A percentile compares a stretch with the other conserved stretches of the same genome.
These are phyloP conservation scores for Mimas tiliae DNA, from an alignment of 2,888 invertebrate species.

Conservation along the genomic window DNA sequence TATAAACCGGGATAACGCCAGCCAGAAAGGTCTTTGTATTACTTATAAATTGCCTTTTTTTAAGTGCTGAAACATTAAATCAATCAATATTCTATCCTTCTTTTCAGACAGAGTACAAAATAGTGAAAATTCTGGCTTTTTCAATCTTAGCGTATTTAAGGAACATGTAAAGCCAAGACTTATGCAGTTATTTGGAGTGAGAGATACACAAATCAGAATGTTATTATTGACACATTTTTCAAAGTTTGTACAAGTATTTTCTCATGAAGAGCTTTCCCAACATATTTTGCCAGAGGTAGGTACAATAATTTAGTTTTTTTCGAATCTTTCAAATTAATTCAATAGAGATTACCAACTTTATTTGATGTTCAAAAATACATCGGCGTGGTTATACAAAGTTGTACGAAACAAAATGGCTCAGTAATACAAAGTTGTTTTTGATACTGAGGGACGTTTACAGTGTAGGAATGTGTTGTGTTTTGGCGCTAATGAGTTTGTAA, in stretches of 20 bases:
- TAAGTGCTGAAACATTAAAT: neutral
- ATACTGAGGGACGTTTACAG: too few species aligned
- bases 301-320: conserved; percentile 55
- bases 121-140: conserved; percentile 85
- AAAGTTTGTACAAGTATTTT: conserved; percentile 90
- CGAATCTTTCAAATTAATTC: neutral
- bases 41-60: neutral
- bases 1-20: too few species aligned
- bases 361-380: neutral
- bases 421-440: too few species aligned
- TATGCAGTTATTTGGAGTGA: conserved; percentile 92
- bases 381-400: too few species aligned
- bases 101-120: conserved; percentile 69
- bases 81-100: too few species aligned
- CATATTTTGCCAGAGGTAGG: conserved; percentile 95
- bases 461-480: too few species aligned
- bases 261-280: conserved; percentile 89
- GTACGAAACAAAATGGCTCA: too few species aligned
- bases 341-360: neutral
- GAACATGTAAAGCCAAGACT: conserved; percentile 91
- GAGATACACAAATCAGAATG: conserved; percentile 91
- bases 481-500: too few species aligned
- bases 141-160: conserved; percentile 88
- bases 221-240: conserved; percentile 91
- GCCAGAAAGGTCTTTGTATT: too few species aligned